Base-by-base conservation (phyloP, 2,113 vertebrate species). In the Bucco capensis region DNA sequence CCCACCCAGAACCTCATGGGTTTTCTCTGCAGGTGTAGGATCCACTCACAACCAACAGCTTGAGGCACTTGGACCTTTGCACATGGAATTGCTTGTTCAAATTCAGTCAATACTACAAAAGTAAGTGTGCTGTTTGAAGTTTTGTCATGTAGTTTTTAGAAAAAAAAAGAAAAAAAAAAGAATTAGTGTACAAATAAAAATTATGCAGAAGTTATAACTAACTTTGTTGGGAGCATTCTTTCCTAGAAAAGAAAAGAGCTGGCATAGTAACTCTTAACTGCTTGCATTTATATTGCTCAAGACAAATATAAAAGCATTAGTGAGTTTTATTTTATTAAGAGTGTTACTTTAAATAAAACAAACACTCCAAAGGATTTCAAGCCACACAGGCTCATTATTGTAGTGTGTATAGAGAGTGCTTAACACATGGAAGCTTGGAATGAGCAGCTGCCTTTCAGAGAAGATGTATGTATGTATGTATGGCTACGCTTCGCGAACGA, bases 321-420 rank as follows among this genome's bases (percentile, higher is more conserved):
- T 44, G 33, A 76, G 37, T 88, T 95, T 90, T 83, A 83, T 90
- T 92, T 94, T 89, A 90, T 94, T 83, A 69, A 64, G 24, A 64
- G 40, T 76, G 53, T 72, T 90, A 61, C 74, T 90, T 93, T 86
- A 90, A 95, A 96, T 84, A 93, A 90, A 87, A 72, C n/a, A 69
- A 93, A 89, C 35, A 51, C 88, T 82, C 73, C 66, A 85, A 82
- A 90, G 42, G 46, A 92, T 92, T 94, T 93, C 77, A 93, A 88
- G 54, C 70, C 23, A 92, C 53, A 57, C 10, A 50, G 28, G 19
- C 21, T 93, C 54, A 51, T 90, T 86, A 90, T 69, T 89, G 57
- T 19, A 73, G 46, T 27, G 84, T 47, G 22, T 80, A 30, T 35
- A 57, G 30, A 82, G 46, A 92, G 77, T 50, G 70, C 50, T 96